phyloP scores from a whole-genome alignment of 2,113 vertebrate species.

The Zosterops hypoxanthus region DNA sequence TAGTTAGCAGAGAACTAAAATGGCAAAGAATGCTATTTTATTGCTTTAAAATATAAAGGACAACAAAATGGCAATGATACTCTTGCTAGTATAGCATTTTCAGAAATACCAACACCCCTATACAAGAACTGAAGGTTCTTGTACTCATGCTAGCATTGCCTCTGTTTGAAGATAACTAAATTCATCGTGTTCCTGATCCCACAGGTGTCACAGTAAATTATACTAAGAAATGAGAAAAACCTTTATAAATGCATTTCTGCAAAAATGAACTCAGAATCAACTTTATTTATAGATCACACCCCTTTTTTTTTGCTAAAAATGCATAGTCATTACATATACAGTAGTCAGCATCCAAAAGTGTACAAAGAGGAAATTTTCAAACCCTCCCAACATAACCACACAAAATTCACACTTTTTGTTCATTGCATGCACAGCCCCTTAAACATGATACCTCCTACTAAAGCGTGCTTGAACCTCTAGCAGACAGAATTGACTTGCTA shows the following conservation, averaged over 20 bases:
- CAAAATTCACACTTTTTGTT: slow-evolving; percentile 57
- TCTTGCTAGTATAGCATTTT: neutral
- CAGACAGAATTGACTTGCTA: slow-evolving; percentile 41
- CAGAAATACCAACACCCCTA: neutral
- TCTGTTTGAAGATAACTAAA: neutral
- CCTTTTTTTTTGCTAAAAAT: slow-evolving; percentile 68
- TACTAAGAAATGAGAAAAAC: neutral
- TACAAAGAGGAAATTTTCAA: slow-evolving; percentile 63
- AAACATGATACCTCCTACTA: slow-evolving; percentile 18
- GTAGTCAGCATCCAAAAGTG: slow-evolving; percentile 70
- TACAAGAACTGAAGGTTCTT: neutral
- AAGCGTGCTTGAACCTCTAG: slow-evolving; percentile 37
- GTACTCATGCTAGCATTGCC: neutral
- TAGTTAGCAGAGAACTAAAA: neutral
- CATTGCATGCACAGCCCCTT: slow-evolving; percentile 68
- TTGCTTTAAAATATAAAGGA: neutral
- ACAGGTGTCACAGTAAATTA: neutral
- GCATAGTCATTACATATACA: slow-evolving; percentile 74
- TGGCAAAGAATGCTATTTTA: neutral
- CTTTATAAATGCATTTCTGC: slow-evolving; percentile 52
- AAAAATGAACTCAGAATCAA: slow-evolving; percentile 67
- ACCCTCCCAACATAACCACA: slow-evolving; percentile 52
- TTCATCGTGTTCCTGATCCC: neutral
- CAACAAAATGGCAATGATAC: neutral
- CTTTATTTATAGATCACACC: slow-evolving; percentile 75